Percentiles rank a stretch among this genome's conserved stretches.
Evolutionary conservation across 1,140 invertebrate genomes (phyloP).

Genomic region (Euschistus heros): DNA sequence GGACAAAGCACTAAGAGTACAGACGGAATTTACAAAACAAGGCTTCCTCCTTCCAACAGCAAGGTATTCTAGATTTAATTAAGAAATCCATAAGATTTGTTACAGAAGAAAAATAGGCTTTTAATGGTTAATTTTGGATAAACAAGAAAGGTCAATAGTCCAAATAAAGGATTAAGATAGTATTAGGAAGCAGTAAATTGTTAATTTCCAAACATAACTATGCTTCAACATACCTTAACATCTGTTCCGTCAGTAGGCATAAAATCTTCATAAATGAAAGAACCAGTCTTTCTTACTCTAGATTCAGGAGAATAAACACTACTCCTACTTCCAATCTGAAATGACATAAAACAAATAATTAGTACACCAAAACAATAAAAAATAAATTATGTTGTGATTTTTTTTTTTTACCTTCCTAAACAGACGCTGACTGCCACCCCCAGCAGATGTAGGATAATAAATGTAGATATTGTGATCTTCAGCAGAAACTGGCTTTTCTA

Average conservation of each 20-base stretch:
- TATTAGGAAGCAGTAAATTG: too few species aligned
- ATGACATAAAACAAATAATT: background rate
- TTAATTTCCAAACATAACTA: background rate
- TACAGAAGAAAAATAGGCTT: too few species aligned
- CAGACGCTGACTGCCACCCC: conserved; percentile 88
- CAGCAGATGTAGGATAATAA: conserved; percentile 98
- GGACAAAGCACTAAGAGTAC: too few species aligned
- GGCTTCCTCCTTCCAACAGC: too few species aligned
- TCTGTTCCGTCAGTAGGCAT: conserved; percentile 98
- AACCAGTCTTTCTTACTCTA: conserved; percentile 89
- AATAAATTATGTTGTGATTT: background rate
- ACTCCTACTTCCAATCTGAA: conserved; percentile 90
- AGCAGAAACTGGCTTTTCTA: conserved; percentile 95
- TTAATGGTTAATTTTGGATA: too few species aligned
- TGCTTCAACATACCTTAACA: conserved; percentile 64
- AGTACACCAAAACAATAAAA: too few species aligned
- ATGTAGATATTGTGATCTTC: conserved; percentile 99
- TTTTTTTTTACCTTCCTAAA: conserved; percentile 78
- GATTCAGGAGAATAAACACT: conserved; percentile 97
- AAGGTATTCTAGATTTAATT: too few species aligned
- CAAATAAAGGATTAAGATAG: too few species aligned
- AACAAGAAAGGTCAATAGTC: too few species aligned
- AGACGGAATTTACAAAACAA: too few species aligned
- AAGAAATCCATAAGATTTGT: too few species aligned
- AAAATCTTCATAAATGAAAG: conserved; percentile 99